A percentile compares a stretch with the other conserved stretches of the same genome.
Conservation (phyloP, 2,797 vertebrate species). For the Sebastes ruberrimus region DNA sequence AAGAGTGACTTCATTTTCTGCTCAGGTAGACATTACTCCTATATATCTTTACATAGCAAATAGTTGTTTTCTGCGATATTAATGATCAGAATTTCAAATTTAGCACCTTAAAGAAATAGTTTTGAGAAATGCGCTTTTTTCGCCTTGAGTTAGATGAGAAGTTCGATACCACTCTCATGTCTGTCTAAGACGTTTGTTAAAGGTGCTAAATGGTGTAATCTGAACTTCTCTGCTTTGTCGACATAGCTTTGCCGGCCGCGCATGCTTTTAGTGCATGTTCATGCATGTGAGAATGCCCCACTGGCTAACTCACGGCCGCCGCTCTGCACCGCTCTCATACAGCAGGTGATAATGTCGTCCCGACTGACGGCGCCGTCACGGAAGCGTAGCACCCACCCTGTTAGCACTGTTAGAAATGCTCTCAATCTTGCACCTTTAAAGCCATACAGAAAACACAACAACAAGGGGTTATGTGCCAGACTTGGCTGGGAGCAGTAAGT, state of each 20-base stretch:
- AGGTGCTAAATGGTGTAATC: too few species aligned
- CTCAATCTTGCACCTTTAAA: not conserved
- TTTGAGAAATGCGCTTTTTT: too few species aligned
- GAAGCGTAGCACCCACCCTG: too few species aligned
- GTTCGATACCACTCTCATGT: not conserved
- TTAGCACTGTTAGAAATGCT: too few species aligned
- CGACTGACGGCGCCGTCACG: too few species aligned
- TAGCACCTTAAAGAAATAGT: not conserved
- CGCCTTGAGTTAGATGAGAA: not conserved
- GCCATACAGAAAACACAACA: not conserved
- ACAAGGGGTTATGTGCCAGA: not conserved
- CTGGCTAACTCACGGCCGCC: too few species aligned
- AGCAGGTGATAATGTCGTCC: accelerated
- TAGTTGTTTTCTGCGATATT: not conserved
- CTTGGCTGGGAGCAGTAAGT: not conserved
- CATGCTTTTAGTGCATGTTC: too few species aligned
- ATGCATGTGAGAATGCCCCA: too few species aligned
- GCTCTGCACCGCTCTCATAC: too few species aligned
- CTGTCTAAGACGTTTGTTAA: not conserved
- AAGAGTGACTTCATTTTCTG: not conserved
- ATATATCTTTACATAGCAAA: not conserved
- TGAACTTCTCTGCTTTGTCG: too few species aligned
- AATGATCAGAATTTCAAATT: not conserved
- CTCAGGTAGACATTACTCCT: not conserved
- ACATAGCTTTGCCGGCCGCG: too few species aligned